A percentile compares a stretch with the other conserved stretches of the same genome.
phyloP scores from a whole-genome alignment of 2,113 vertebrate genomes.

The Scytalopus superciliaris region DNA sequence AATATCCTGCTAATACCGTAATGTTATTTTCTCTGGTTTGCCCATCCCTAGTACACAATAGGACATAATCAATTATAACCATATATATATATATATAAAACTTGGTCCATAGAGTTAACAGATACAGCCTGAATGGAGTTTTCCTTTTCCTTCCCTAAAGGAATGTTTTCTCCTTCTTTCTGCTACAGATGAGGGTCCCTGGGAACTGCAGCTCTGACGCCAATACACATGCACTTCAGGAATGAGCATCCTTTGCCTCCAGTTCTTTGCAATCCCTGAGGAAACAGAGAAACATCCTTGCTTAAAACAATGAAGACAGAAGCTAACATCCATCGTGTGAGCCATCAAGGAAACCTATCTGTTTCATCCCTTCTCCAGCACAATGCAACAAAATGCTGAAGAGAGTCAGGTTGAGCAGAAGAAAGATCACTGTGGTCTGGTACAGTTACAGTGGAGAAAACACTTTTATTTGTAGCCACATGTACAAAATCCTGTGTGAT shows the following conservation, averaged over 20 bases:
- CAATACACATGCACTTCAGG: background rate
- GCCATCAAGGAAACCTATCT: background rate
- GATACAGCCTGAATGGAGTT: conserved; percentile 60
- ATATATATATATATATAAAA: background rate
- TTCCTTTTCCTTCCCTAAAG: conserved; percentile 56
- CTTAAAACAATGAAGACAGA: background rate
- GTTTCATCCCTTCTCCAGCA: background rate
- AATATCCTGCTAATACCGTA: background rate
- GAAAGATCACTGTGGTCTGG: background rate
- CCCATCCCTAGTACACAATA: background rate
- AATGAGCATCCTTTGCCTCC: background rate
- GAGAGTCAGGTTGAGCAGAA: background rate
- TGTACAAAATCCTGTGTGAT: background rate
- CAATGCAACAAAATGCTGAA: background rate
- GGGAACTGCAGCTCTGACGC: background rate
- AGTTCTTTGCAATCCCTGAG: background rate
- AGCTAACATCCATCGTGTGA: rapidly evolving
- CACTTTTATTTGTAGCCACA: background rate
- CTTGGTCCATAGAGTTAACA: background rate
- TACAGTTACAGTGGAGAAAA: background rate
- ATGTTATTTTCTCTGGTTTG: background rate
- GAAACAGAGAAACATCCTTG: background rate
- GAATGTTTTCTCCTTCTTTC: conserved; percentile 25
- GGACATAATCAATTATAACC: background rate
- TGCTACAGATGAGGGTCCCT: background rate